Evolutionary conservation across 1,140 invertebrate genomes (phyloP).

Genomic region (Camponotus vicinus): DNA sequence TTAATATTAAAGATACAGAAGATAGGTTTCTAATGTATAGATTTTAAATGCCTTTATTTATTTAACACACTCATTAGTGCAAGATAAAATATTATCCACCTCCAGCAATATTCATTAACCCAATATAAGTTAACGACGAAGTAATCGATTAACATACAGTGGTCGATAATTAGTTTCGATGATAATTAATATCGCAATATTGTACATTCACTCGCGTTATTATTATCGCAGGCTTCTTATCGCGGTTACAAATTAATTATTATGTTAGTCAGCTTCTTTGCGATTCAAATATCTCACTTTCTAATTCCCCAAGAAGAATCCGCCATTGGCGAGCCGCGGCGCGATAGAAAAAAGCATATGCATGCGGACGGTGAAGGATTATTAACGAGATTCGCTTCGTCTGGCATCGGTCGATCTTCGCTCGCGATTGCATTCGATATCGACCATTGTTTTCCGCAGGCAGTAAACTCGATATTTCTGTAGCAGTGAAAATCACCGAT

Average conservation of each 20-base stretch:
- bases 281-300: conserved; percentile 73
- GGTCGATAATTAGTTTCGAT: conserved; percentile 17
- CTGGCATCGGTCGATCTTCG: conserved; percentile 39
- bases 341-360: background rate
- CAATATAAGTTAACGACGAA: background rate
- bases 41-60: background rate
- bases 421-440: conserved; percentile 36
- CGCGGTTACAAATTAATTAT: conserved; percentile 56
- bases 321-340: conserved; percentile 26
- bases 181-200: conserved; percentile 49
- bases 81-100: conserved; percentile 2
- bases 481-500: conserved; percentile 11
- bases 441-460: conserved; percentile 49
- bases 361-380: conserved; percentile 42
- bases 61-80: background rate
- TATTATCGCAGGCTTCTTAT: conserved; percentile 21
- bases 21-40: background rate
- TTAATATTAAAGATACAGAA: background rate
- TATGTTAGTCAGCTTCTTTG: conserved; percentile 36
- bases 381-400: conserved; percentile 54
- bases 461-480: conserved; percentile 37
- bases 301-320: conserved; percentile 65
- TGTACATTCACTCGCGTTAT: background rate
- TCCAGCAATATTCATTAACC: background rate
- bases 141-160: conserved; percentile 9